Conservation (phyloP, 2,888 invertebrate species). For the Tyria jacobaeae region DNA sequence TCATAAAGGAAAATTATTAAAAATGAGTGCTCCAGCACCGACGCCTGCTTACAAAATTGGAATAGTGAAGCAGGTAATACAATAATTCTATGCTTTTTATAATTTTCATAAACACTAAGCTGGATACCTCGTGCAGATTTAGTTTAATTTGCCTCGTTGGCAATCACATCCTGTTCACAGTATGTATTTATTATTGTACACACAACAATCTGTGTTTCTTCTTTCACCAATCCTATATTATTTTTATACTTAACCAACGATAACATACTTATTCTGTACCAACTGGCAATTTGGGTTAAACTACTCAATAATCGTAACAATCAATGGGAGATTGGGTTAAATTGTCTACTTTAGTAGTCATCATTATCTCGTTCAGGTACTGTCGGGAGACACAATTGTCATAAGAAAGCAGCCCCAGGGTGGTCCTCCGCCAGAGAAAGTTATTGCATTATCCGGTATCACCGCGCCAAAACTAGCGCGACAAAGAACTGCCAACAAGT, state of each 20-base stretch:
- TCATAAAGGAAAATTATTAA: conserved; percentile 56
- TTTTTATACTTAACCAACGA: conserved; percentile 12
- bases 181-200: conserved; percentile 14
- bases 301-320: conserved; percentile 5
- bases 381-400: conserved; percentile 98
- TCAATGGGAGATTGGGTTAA: not conserved
- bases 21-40: conserved; percentile 80
- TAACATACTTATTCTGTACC: conserved; percentile 24
- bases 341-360: not conserved
- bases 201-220: conserved; percentile 7
- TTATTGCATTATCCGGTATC: conserved; percentile 95
- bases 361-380: conserved; percentile 88
- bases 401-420: conserved; percentile 95
- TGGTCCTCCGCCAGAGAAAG: conserved; percentile 97
- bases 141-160: conserved; percentile 78
- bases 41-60: conserved; percentile 76
- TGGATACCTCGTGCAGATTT: conserved; percentile 75
- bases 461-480: conserved; percentile 94
- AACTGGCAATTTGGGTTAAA: conserved; percentile 31
- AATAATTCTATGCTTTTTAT: conserved; percentile 52
- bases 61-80: conserved; percentile 82
- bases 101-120: conserved; percentile 48
- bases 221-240: conserved; percentile 15
- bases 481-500: conserved; percentile 79
- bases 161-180: conserved; percentile 57